Evolutionary conservation across 2,797 vertebrate genomes (phyloP).

Genomic region (Anniella stebbinsi): DNA sequence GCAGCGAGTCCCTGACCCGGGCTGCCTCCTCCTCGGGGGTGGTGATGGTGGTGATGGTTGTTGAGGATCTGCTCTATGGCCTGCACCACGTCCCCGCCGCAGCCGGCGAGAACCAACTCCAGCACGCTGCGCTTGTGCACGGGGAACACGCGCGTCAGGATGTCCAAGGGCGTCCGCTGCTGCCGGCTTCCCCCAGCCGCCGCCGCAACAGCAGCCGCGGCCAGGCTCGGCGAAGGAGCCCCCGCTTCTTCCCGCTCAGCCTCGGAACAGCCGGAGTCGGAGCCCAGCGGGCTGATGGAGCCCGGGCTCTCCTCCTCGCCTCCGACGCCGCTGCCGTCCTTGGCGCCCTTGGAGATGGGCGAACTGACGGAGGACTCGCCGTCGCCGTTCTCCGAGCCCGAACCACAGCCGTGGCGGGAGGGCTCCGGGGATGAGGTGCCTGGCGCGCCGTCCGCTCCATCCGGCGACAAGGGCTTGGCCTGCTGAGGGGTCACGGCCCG

Average conservation of each 20-base stretch:
- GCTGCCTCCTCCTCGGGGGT: slow-evolving; percentile 75
- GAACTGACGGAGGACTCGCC: slow-evolving; percentile 94
- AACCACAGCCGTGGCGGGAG: slow-evolving; percentile 88
- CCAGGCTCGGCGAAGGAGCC: slow-evolving; percentile 74
- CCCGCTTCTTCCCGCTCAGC: slow-evolving; percentile 87
- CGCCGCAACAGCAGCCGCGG: slow-evolving; percentile 82
- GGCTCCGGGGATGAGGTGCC: slow-evolving; percentile 91
- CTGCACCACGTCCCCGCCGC: slow-evolving; percentile 97
- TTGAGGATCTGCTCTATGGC: slow-evolving; percentile 99
- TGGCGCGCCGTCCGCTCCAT: slow-evolving; percentile 83
- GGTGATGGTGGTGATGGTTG: slow-evolving; percentile 87
- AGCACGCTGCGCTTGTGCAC: slow-evolving; percentile 95
- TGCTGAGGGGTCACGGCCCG: slow-evolving; percentile 85
- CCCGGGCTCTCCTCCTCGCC: slow-evolving; percentile 89
- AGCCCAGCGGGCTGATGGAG: slow-evolving; percentile 94
- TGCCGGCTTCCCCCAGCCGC: slow-evolving; percentile 84
- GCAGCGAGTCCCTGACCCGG: slow-evolving; percentile 79
- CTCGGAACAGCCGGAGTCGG: slow-evolving; percentile 94
- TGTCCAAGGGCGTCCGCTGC: slow-evolving; percentile 97
- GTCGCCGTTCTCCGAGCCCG: slow-evolving; percentile 95
- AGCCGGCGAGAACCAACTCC: slow-evolving; percentile 96
- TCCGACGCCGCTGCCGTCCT: slow-evolving; percentile 85
- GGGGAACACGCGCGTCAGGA: slow-evolving; percentile 95
- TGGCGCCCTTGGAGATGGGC: slow-evolving; percentile 87
- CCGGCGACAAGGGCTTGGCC: slow-evolving; percentile 87